phyloP scores from a whole-genome alignment of 64 coral and sea anemone species.

The Cladopsammia gracilis region DNA sequence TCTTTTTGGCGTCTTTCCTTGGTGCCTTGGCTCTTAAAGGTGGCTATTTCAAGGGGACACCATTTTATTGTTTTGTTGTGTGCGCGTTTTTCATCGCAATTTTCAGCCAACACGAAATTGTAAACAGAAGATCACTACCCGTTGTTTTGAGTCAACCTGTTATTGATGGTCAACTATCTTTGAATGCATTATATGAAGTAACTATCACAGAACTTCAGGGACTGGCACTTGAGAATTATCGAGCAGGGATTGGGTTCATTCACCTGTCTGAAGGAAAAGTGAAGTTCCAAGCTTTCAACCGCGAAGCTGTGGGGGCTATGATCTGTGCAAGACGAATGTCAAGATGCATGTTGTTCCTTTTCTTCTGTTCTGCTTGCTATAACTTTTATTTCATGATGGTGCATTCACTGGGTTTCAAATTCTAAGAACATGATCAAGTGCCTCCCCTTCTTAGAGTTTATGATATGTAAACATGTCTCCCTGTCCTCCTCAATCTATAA shows the following conservation, averaged over 20 bases:
- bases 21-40: conserved; percentile 50
- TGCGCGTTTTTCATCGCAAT: conserved; percentile 61
- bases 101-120: conserved; percentile 81
- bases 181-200: conserved; percentile 77
- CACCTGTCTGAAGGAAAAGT: conserved; percentile 67
- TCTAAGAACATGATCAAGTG: neutral
- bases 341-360: conserved; percentile 71
- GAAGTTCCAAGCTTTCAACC: conserved; percentile 86
- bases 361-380: conserved; percentile 66
- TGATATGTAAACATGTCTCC: no score
- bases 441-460: no score
- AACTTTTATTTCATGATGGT: conserved; percentile 69
- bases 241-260: conserved; percentile 65
- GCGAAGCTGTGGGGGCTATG: conserved; percentile 43
- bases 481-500: no score
- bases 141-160: conserved; percentile 77
- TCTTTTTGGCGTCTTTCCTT: conserved; percentile 41
- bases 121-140: conserved; percentile 66
- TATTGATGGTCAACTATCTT: conserved; percentile 22
- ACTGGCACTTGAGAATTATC: conserved; percentile 74
- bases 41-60: conserved; percentile 23
- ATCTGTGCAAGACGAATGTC: conserved; percentile 49
- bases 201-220: conserved; percentile 74
- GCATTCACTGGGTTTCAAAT: conserved; percentile 28
- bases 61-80: conserved; percentile 50